A percentile compares a stretch with the other conserved stretches of the same genome.
Conservation (phyloP, 2,888 invertebrate species). For the Andrena haemorrhoa region DNA sequence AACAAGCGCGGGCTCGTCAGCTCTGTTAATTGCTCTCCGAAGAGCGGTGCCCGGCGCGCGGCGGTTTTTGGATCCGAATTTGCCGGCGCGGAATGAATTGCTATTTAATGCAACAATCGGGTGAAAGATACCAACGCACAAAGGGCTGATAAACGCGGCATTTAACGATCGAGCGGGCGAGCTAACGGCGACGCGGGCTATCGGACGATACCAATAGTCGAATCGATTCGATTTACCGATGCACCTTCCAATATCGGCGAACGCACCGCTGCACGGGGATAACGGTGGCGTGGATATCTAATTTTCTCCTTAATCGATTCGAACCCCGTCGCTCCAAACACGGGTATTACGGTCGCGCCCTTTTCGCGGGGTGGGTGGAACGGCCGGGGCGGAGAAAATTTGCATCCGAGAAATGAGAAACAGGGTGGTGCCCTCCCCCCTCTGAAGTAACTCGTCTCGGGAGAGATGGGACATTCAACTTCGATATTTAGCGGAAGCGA, state of each 20-base stretch:
- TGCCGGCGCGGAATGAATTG: constrained; percentile 7
- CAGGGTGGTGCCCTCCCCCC: background rate
- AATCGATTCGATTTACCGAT: constrained; percentile 48
- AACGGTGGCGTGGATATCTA: constrained; percentile 38
- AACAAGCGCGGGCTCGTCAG: background rate
- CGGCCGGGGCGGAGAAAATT: background rate
- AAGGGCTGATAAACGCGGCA: constrained; percentile 10
- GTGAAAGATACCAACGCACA: constrained; percentile 6
- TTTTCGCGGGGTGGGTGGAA: background rate
- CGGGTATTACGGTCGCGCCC: constrained; percentile 4
- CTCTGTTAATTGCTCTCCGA: constrained; percentile 23
- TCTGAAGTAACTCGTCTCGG: background rate
- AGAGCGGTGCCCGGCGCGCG: background rate
- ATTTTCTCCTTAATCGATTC: constrained; percentile 53
- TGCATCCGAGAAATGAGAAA: constrained; percentile 21
- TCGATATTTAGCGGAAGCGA: constrained; percentile 7
- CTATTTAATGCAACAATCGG: constrained; percentile 19
- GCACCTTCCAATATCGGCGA: constrained; percentile 47
- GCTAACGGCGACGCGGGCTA: constrained; percentile 32
- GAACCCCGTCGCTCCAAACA: constrained; percentile 6
- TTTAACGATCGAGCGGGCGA: constrained; percentile 22
- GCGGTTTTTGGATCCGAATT: constrained; percentile 4
- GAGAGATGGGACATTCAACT: background rate
- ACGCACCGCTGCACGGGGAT: constrained; percentile 18
- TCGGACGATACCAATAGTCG: constrained; percentile 40